Percentiles rank a stretch among this genome's conserved stretches.
These are phyloP conservation scores for Thecocarcelia acutangulata DNA, from an alignment of 2,888 invertebrate genomes.

Conservation along the genomic window DNA sequence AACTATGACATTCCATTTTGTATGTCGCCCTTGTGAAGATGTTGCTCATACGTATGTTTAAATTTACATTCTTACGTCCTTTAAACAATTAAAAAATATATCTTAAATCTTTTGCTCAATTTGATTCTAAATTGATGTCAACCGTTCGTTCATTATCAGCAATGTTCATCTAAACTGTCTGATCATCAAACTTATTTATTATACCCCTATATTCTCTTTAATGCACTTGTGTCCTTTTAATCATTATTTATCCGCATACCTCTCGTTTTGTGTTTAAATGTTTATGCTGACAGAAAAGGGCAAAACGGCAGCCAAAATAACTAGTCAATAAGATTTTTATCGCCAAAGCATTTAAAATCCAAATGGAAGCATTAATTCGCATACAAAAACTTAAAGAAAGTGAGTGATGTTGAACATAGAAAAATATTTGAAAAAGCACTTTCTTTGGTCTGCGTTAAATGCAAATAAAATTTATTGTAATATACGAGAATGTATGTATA, in stretches of 20 bases:
- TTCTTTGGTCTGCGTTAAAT: too few species aligned
- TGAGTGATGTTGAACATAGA: neutral
- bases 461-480: too few species aligned
- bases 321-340: conserved; percentile 39
- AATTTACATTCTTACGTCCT: too few species aligned
- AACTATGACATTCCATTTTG: too few species aligned
- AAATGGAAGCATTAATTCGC: conserved; percentile 29
- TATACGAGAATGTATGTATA: too few species aligned
- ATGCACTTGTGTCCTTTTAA: conserved; percentile 74
- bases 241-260: neutral
- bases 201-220: conserved; percentile 20
- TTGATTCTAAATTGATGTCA: conserved; percentile 81
- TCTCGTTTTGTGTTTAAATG: neutral
- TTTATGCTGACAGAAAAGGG: conserved; percentile 6
- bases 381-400: neutral
- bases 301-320: conserved; percentile 23
- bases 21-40: too few species aligned
- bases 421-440: too few species aligned
- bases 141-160: conserved; percentile 75
- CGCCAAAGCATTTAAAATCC: conserved; percentile 60
- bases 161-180: conserved; percentile 77
- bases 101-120: conserved; percentile 74
- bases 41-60: too few species aligned
- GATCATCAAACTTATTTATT: conserved; percentile 52
- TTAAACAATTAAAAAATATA: conserved; percentile 13